phyloP scores from a whole-genome alignment of 2,888 invertebrate genomes.

The Diarsia brunnea region DNA sequence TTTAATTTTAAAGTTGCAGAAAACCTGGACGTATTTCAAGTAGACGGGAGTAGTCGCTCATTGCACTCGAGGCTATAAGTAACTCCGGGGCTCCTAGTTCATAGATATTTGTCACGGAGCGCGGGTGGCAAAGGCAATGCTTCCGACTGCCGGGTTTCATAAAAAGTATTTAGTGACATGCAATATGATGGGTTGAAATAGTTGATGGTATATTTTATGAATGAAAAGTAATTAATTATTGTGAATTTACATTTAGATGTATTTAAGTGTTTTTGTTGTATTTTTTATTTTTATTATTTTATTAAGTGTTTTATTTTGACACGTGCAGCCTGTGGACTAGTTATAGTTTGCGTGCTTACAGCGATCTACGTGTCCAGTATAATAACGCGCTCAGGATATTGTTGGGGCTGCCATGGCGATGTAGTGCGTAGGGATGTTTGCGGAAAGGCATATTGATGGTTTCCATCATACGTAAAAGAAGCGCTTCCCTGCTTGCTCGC shows the following conservation, averaged over 20 bases:
- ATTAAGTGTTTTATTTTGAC: too few relatives aligned
- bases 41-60: slow-evolving; percentile 54
- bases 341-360: too few relatives aligned
- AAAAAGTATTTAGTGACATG: slow-evolving; percentile 14
- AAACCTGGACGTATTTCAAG: slow-evolving; percentile 61
- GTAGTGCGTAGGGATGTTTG: too few relatives aligned
- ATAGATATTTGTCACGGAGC: slow-evolving; percentile 55
- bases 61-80: slow-evolving; percentile 46
- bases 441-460: too few relatives aligned
- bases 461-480: too few relatives aligned
- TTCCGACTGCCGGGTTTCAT: slow-evolving; percentile 27
- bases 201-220: not conserved
- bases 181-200: slow-evolving; percentile 5
- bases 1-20: slow-evolving; percentile 60
- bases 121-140: slow-evolving; percentile 42
- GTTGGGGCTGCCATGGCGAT: too few relatives aligned
- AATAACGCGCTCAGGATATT: too few relatives aligned
- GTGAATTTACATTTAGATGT: not conserved
- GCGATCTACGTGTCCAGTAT: too few relatives aligned
- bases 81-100: slow-evolving; percentile 39
- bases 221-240: not conserved
- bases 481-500: too few relatives aligned
- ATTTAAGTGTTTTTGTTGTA: too few relatives aligned
- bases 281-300: too few relatives aligned
- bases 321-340: too few relatives aligned